These are phyloP conservation scores for Tonatia bakeri DNA, from an alignment of 2,113 vertebrate species.

Conservation along the genomic window DNA sequence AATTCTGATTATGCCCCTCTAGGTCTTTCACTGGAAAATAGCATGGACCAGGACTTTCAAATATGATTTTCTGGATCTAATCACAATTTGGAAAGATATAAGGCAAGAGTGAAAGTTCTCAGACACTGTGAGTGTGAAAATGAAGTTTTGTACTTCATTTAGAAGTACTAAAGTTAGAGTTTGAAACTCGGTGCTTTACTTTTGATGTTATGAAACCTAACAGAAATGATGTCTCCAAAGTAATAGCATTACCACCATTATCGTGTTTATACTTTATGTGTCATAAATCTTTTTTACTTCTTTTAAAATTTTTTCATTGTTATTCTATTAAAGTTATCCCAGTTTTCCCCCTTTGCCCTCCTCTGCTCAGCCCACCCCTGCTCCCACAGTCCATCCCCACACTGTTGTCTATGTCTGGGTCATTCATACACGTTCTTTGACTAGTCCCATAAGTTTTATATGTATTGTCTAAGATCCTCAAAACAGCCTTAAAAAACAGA, in stretches of 20 bases:
- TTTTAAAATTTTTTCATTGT: too few species aligned
- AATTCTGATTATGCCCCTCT: background rate
- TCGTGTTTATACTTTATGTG: background rate
- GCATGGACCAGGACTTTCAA: accelerated
- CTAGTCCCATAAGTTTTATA: background rate
- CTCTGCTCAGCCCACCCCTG: too few species aligned
- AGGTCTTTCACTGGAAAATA: background rate
- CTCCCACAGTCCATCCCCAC: too few species aligned
- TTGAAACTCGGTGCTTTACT: background rate
- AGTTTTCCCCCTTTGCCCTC: too few species aligned
- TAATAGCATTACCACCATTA: background rate
- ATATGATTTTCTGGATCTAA: background rate
- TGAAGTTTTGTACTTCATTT: background rate
- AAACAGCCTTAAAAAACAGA: background rate
- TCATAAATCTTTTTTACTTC: background rate
- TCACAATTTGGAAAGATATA: background rate
- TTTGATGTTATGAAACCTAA: background rate
- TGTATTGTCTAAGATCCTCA: background rate
- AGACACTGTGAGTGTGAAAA: background rate
- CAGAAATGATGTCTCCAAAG: background rate
- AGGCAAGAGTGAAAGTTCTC: background rate
- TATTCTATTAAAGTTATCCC: too few species aligned
- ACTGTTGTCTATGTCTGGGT: too few species aligned
- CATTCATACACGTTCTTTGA: too few species aligned
- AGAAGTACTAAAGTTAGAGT: background rate